phyloP scores from a whole-genome alignment of 2,797 vertebrate species.

The Aldrovandia affinis region DNA sequence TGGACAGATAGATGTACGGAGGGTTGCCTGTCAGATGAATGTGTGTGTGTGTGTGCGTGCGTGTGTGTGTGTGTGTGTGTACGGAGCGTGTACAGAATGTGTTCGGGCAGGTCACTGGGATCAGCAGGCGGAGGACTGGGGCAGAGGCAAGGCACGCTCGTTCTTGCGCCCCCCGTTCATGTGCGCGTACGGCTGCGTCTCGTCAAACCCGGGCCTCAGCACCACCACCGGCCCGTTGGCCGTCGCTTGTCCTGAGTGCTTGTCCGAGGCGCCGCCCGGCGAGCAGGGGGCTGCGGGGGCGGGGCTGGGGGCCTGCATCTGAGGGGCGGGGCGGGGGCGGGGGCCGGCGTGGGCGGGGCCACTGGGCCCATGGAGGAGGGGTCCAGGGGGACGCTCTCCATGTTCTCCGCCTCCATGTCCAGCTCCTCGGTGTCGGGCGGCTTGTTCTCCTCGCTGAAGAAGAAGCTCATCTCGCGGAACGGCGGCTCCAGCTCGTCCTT shows the following conservation, averaged over 20 bases:
- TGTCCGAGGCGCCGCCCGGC: constrained; percentile 69
- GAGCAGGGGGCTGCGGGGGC: constrained; percentile 25
- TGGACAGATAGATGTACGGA: constrained; percentile 30
- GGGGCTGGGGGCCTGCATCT: constrained; percentile 42
- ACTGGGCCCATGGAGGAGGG: constrained; percentile 61
- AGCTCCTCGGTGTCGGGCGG: constrained; percentile 81
- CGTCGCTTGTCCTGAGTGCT: constrained; percentile 83
- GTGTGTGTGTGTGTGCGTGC: neutral
- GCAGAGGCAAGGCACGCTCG: constrained; percentile 87
- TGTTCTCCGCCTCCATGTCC: constrained; percentile 84
- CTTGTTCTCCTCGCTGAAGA: constrained; percentile 95
- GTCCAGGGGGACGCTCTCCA: constrained; percentile 84
- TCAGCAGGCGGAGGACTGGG: constrained; percentile 98
- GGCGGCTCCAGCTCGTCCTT: constrained; percentile 89
- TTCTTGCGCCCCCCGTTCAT: constrained; percentile 97
- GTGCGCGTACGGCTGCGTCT: constrained; percentile 91
- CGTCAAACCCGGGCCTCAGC: constrained; percentile 83
- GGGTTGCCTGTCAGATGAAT: neutral
- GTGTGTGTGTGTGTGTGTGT: constrained; percentile 15
- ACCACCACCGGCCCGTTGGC: constrained; percentile 82
- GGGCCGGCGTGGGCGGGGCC: constrained; percentile 68
- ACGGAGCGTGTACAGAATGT: neutral
- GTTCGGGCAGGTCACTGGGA: constrained; percentile 48
- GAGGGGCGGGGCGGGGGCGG: constrained; percentile 73
- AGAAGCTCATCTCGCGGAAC: constrained; percentile 92